Percentiles rank a stretch among this genome's conserved stretches.
phyloP scores from a whole-genome alignment of 2,113 vertebrate species.

The human (Homo sapiens) region GRCh38 chr5:122441001-122441500 shows the following conservation, averaged over 20 bases:
- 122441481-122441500: too few relatives aligned
- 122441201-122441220: background rate
- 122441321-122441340: background rate
- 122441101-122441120: background rate
- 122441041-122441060: background rate
- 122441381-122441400: background rate
- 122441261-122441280: background rate
- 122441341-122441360: background rate
- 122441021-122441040: background rate
- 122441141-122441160: background rate
- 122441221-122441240: background rate
- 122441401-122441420: background rate
- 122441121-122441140: background rate
- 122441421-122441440: background rate
- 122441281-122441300: background rate
- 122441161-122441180: background rate
- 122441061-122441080: background rate
- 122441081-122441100: background rate
- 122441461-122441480: background rate
- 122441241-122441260: background rate
- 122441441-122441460: background rate
- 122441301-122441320: background rate
- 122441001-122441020: background rate
- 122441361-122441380: background rate
- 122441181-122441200: background rate